phyloP scores from a whole-genome alignment of 2,797 vertebrate genomes.

The Eulemur albifrons region DNA sequence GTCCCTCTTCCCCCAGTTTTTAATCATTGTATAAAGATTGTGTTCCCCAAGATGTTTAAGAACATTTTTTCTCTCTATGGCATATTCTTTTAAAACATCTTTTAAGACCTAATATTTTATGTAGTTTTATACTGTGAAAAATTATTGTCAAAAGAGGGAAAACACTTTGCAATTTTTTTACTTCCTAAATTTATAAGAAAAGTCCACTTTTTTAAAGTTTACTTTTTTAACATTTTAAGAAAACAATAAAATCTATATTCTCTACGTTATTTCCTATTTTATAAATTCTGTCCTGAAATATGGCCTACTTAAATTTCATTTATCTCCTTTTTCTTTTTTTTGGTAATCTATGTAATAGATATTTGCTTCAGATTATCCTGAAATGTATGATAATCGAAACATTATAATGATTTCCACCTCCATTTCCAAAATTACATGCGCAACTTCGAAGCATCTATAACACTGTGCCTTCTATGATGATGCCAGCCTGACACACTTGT shows the following conservation, averaged over 20 bases:
- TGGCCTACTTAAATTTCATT: not conserved
- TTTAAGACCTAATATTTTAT: not conserved
- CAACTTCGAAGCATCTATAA: not conserved
- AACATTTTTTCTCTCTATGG: not conserved
- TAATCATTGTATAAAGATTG: not conserved
- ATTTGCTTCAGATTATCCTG: constrained; percentile 6
- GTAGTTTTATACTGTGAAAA: not conserved
- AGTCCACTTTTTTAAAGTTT: not conserved
- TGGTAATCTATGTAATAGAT: not conserved
- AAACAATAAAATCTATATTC: not conserved
- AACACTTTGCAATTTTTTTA: not conserved
- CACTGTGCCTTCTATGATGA: not conserved
- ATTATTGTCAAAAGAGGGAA: not conserved
- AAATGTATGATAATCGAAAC: not conserved
- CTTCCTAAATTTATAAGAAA: not conserved
- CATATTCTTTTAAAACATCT: not conserved
- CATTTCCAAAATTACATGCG: not conserved
- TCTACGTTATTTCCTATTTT: not conserved
- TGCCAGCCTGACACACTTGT: not conserved
- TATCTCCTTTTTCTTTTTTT: not conserved
- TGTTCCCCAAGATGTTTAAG: not conserved
- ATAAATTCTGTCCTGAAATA: not conserved
- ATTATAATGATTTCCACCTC: not conserved
- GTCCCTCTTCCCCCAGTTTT: not conserved
- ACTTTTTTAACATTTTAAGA: not conserved